Evolutionary conservation across 2,113 vertebrate species (phyloP), one percentile per base, ranked within the genome.

Genomic region (Erythrolamprus reginae): DNA sequence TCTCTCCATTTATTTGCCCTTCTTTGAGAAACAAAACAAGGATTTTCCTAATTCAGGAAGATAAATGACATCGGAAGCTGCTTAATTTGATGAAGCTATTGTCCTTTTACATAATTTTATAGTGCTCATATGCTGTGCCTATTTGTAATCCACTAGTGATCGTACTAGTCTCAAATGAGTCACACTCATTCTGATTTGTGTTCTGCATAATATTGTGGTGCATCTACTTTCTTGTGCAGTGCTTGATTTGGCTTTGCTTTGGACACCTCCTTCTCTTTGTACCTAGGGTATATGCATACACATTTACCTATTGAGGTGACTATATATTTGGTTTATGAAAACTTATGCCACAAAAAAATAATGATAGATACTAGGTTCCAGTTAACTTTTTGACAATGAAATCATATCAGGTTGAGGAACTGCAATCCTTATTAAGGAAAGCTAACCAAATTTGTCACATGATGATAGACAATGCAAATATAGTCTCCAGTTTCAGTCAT

Each of bases 201-300:
- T 77, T 77, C 55, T 90, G 24, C 50, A 42, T 77, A 45, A 51
- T 53, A 87, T 42, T 87, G 50, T 53, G 84, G 13, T 77, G 33
- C 77, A 89, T 82, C 42, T 70, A 70, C 48, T 53, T 26, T 82
- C 33, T 45, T 58, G 48, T 89, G 47, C 9, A 42, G 28, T 70
- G 33, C 89, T 86, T 90, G 84, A 86, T 90, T 87, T 86, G 61
- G 33, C 50, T 77, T 77, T 86, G 56, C 24, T 65, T 51, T 65
- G 9, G 56, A 90, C 53, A 50, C 28, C 28, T 85, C 82, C 83
- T 86, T 90, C 56, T 86, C 84, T 86, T 85, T 90, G 89, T 70
- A 86, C 84, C 51, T 19, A 33, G 55, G 48, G 56, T 86, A 86
- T 90, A 51, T 70, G 85, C 65, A 86, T 90, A 51, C 51, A 90